A percentile compares a stretch with the other conserved stretches of the same genome.
phyloP scores from a whole-genome alignment of 2,113 vertebrate genomes.

The Myotis yumanensis region DNA sequence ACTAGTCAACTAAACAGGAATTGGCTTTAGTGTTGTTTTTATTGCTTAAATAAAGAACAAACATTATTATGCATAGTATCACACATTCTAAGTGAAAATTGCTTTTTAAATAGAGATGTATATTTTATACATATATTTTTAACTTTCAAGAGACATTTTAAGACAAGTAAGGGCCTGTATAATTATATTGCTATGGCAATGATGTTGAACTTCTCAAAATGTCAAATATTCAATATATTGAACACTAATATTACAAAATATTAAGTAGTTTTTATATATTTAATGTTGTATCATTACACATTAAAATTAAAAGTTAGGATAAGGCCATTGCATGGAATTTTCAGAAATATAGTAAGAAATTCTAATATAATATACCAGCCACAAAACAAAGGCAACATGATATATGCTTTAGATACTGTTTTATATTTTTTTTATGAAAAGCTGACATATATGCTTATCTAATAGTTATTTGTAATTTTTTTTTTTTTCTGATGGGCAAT shows the following conservation, averaged over 20 bases:
- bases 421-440: background rate
- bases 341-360: background rate
- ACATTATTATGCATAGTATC: background rate
- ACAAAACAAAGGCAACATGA: background rate
- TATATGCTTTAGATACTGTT: background rate
- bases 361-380: background rate
- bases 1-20: background rate
- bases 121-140: constrained; percentile 23
- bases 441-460: background rate
- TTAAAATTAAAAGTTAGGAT: background rate
- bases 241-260: background rate
- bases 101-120: constrained; percentile 2
- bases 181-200: background rate
- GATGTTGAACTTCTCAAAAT: constrained; percentile 6
- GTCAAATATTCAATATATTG: background rate
- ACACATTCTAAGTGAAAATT: constrained; percentile 3
- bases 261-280: background rate
- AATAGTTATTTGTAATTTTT: background rate
- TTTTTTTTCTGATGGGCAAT: background rate
- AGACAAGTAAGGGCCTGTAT: background rate
- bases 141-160: constrained; percentile 30
- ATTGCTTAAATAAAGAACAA: constrained; percentile 55
- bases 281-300: background rate
- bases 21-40: constrained; percentile 47
- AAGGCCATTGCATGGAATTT: background rate